Base-by-base conservation (phyloP, 2,888 invertebrate species). In the Tachina lurida region DNA sequence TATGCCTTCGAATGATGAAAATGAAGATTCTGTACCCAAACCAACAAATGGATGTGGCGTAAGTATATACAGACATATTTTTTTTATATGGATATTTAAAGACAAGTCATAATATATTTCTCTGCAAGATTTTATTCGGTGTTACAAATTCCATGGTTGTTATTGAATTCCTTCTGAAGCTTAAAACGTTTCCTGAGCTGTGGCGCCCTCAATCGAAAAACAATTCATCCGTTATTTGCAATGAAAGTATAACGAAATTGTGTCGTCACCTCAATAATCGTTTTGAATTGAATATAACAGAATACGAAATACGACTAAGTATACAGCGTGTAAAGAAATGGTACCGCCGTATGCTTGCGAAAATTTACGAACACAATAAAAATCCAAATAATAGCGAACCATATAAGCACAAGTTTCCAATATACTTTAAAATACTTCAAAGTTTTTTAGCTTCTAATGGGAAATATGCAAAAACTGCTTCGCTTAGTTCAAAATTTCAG, bases 321-420 rank as follows among this genome's bases (percentile, higher is more conserved):
- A 73, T 86, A 62, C 73, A 76, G 12, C 79, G 86, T n/a, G 63
- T 83, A 7, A 80, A 83, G 8, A 52, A 76, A n/a, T 86, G 86
- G 86, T 86, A 80, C 47, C 63, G 56, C 45, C 71, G 67, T 3
- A 80, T 76, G 13, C 17, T 83, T 8, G 73, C 73, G 12, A 62
- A 73, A 3, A 76, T 80, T 0, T 12, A 79, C 4, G 62, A 73
- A 9, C 65, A 76, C 58, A 74, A 76, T 62, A 60, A 62, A 63
- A 80, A 31, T 17, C 47, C 15, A 9, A 73, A 43, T 22, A 75
- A 73, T n/a, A 52, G 15, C 0, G 77, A 67, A 39, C 81, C 84
- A n/a, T 86, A 68, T 58, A 71, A 75, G 5, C 79, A 71, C 43
- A 68, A 71, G 10, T 86, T 86, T 83, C 83, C 70, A 12, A 49